Conservation (phyloP, 2,113 vertebrate genomes). For the Acanthochromis polyacanthus region DNA sequence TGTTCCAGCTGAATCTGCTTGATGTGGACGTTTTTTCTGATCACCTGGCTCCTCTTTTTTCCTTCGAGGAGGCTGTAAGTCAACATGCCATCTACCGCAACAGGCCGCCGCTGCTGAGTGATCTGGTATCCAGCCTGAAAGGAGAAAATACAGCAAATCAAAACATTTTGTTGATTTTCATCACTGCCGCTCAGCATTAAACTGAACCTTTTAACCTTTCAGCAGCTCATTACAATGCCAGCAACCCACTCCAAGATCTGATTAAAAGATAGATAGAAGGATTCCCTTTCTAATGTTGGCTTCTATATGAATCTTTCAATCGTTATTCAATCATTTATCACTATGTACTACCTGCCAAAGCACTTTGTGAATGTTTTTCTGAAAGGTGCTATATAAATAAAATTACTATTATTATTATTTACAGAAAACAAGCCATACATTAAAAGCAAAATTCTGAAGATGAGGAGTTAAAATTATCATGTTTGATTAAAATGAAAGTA, state of each 20-base stretch:
- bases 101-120: constrained; percentile 94
- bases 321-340: no score
- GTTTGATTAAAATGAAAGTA: no score
- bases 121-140: constrained; percentile 97
- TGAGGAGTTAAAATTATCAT: no score
- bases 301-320: no score
- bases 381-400: no score
- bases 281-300: no score
- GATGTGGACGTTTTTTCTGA: constrained; percentile 87
- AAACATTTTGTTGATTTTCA: background rate
- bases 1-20: constrained; percentile 98
- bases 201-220: background rate
- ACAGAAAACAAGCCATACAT: no score
- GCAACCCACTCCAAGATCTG: background rate
- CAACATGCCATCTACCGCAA: constrained; percentile 90
- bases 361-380: no score
- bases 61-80: constrained; percentile 85
- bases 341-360: no score
- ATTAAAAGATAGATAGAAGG: background rate
- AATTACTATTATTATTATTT: no score
- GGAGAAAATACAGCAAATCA: background rate
- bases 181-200: background rate
- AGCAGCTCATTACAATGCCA: background rate
- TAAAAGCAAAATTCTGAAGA: no score
- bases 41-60: constrained; percentile 82